These are phyloP conservation scores for Eriosoma lanigerum DNA, from an alignment of 1,140 invertebrate species.

Conservation along the genomic window DNA sequence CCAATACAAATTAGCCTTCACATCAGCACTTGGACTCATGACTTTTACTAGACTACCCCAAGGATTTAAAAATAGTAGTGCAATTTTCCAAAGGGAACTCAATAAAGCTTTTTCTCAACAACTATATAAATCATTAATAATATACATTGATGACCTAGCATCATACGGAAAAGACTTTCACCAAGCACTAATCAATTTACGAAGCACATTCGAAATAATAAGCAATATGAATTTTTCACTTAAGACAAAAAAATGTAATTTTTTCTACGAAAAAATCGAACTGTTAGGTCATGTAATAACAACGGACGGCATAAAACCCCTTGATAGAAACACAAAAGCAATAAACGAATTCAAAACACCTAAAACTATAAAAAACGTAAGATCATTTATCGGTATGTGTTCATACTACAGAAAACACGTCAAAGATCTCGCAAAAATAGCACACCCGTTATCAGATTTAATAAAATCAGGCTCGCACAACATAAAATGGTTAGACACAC, in stretches of 20 bases:
- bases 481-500: neutral
- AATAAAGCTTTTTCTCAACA: neutral
- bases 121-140: neutral
- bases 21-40: neutral
- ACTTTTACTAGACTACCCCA: neutral
- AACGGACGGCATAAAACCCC: neutral
- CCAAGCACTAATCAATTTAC: neutral
- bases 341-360: neutral
- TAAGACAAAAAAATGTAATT: neutral
- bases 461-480: neutral
- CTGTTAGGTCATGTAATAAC: neutral
- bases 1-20: constrained; percentile 3
- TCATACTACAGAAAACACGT: neutral
- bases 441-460: neutral
- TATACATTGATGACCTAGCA: neutral
- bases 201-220: neutral
- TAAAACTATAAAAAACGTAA: neutral
- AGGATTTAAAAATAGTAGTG: neutral
- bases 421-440: constrained; percentile 1
- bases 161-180: neutral
- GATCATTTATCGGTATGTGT: neutral
- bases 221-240: neutral
- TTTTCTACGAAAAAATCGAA: neutral
- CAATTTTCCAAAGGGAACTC: neutral
- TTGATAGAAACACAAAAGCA: neutral